Conservation (phyloP, 1,140 invertebrate species). For the Zelostemma sp. region DNA sequence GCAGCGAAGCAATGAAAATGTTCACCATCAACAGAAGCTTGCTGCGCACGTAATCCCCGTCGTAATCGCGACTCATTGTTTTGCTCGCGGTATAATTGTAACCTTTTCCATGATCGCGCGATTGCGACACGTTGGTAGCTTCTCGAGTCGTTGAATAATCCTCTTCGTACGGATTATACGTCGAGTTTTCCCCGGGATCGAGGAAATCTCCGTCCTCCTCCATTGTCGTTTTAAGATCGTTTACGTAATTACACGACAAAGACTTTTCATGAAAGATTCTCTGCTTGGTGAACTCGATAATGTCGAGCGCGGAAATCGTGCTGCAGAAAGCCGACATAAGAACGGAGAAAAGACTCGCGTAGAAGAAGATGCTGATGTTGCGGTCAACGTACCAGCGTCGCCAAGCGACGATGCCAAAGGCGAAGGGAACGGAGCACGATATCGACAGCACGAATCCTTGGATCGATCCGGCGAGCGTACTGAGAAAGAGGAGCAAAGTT, state of each 20-base stretch:
- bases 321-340: slow-evolving; percentile 44
- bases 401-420: slow-evolving; percentile 73
- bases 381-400: slow-evolving; percentile 76
- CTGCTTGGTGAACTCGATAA: slow-evolving; percentile 28
- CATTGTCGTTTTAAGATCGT: neutral
- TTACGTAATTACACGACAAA: slow-evolving; percentile 19
- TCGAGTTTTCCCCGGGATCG: neutral
- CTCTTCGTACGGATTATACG: neutral
- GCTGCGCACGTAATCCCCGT: neutral
- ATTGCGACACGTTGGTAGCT: too few relatives aligned
- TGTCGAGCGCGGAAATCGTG: slow-evolving; percentile 44
- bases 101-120: neutral
- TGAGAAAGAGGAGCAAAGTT: slow-evolving; percentile 70
- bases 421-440: slow-evolving; percentile 70
- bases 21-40: slow-evolving; percentile 70
- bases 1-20: slow-evolving; percentile 72
- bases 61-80: too few relatives aligned
- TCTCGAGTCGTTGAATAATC: too few relatives aligned
- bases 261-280: slow-evolving; percentile 16
- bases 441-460: slow-evolving; percentile 69
- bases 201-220: too few relatives aligned
- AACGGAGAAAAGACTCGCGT: slow-evolving; percentile 54
- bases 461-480: slow-evolving; percentile 65
- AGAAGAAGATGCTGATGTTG: slow-evolving; percentile 75
- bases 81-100: too few relatives aligned